phyloP scores from a whole-genome alignment of 2,113 vertebrate species.

The Acanthochromis polyacanthus region DNA sequence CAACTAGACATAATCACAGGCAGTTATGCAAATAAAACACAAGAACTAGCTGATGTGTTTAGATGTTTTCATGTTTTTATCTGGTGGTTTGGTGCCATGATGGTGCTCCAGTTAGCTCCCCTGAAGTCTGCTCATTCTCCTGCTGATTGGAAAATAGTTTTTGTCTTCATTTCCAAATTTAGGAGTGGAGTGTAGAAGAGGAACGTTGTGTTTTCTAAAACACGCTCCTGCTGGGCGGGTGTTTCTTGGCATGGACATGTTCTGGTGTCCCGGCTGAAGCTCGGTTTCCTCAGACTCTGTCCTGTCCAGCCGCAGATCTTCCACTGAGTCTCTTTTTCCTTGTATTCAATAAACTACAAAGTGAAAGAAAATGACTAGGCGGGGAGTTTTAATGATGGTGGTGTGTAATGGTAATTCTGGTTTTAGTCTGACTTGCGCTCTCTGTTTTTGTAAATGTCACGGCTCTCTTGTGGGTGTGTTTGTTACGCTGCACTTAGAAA shows the following conservation, averaged over 20 bases:
- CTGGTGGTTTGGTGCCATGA: constrained; percentile 2
- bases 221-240: not conserved
- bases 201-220: not conserved
- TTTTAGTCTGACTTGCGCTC: not conserved
- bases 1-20: not conserved
- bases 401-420: constrained; percentile 10
- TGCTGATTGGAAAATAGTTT: not conserved
- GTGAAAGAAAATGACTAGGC: not conserved
- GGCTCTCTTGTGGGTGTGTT: not conserved
- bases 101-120: not conserved
- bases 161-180: not conserved
- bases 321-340: not conserved
- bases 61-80: not conserved
- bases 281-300: not conserved
- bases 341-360: not conserved
- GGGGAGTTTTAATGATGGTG: constrained; percentile 6
- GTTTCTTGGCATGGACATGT: not conserved
- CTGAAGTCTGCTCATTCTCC: not conserved
- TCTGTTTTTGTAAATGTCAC: not conserved
- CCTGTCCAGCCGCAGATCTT: not conserved
- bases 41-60: not conserved
- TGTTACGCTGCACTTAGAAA: not conserved
- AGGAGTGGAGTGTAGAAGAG: not conserved
- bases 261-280: not conserved
- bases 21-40: not conserved